Percentiles rank a stretch among this genome's conserved stretches.
phyloP scores from a whole-genome alignment of 2,113 vertebrate genomes.

The Elachura formosa region DNA sequence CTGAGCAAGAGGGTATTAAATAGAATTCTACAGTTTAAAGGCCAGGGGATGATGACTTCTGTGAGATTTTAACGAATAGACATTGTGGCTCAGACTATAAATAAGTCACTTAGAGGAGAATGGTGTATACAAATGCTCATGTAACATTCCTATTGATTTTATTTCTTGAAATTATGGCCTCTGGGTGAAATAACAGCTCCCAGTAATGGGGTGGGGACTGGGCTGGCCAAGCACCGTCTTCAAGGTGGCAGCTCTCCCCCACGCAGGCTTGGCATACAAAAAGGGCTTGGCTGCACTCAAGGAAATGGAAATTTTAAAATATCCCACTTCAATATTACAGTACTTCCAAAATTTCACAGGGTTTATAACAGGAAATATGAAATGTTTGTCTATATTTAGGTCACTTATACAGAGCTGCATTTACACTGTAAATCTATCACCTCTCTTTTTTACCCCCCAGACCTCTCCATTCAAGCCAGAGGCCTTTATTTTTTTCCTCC shows the following conservation, averaged over 20 bases:
- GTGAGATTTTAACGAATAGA: constrained; percentile 36
- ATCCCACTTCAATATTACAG: not conserved
- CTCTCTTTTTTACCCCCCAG: not conserved
- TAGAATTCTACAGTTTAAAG: not conserved
- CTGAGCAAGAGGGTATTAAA: not conserved
- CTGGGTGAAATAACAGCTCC: not conserved
- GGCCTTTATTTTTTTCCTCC: not conserved
- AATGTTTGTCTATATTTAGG: not conserved
- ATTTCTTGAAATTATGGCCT: not conserved
- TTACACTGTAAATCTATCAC: not conserved
- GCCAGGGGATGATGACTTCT: not conserved
- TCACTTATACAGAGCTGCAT: not conserved
- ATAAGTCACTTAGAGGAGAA: not conserved
- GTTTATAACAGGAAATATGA: not conserved
- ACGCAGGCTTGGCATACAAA: rapidly evolving
- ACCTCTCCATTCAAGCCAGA: not conserved
- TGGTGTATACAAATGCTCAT: not conserved
- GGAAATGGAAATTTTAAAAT: not conserved
- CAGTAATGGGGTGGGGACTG: not conserved
- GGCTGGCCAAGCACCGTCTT: not conserved
- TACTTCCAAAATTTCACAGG: not conserved
- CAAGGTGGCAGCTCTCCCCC: not conserved
- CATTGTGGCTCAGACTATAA: not conserved
- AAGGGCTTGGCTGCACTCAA: not conserved
- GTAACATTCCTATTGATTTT: constrained; percentile 15